Percentiles rank a stretch among this genome's conserved stretches.
phyloP scores from a whole-genome alignment of 2,113 vertebrate genomes.

The Synodontis membranacea region DNA sequence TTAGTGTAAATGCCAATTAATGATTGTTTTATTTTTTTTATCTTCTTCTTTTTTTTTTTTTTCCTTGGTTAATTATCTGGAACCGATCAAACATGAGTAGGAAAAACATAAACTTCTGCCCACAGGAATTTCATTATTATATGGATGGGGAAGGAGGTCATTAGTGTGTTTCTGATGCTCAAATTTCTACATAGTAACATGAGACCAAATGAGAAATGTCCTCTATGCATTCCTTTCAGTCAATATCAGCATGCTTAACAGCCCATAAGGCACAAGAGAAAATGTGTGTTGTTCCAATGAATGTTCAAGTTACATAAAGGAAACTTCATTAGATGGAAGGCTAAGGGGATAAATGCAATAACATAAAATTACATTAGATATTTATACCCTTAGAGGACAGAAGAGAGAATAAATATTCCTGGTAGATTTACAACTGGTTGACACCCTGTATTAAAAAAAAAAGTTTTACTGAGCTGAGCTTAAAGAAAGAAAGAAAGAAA shows the following conservation, averaged over 20 bases:
- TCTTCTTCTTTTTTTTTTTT: conserved; percentile 17
- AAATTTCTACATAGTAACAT: conserved; percentile 2
- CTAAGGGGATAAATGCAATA: conserved; percentile 39
- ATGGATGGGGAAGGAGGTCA: conserved; percentile 29
- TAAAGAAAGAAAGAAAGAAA: background rate
- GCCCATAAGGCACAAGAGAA: conserved; percentile 56
- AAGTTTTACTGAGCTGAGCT: background rate
- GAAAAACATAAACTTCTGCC: conserved; percentile 13
- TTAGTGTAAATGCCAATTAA: conserved; percentile 20
- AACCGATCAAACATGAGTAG: conserved; percentile 6
- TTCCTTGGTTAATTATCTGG: conserved; percentile 33
- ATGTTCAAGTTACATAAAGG: conserved; percentile 47
- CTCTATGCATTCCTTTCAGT: conserved; percentile 47
- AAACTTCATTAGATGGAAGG: conserved; percentile 53
- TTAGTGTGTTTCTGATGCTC: conserved; percentile 18
- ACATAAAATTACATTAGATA: background rate
- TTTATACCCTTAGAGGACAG: too few relatives aligned
- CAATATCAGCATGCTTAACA: conserved; percentile 65
- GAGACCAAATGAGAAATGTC: background rate
- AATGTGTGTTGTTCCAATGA: conserved; percentile 56
- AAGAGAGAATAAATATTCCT: background rate
- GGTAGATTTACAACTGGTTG: background rate
- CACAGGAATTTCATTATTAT: conserved; percentile 25
- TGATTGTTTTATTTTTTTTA: too few relatives aligned
- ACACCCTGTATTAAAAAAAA: background rate